A percentile compares a stretch with the other conserved stretches of the same genome.
Conservation (phyloP, 2,888 invertebrate species). For the Drosophila sordidapex region DNA sequence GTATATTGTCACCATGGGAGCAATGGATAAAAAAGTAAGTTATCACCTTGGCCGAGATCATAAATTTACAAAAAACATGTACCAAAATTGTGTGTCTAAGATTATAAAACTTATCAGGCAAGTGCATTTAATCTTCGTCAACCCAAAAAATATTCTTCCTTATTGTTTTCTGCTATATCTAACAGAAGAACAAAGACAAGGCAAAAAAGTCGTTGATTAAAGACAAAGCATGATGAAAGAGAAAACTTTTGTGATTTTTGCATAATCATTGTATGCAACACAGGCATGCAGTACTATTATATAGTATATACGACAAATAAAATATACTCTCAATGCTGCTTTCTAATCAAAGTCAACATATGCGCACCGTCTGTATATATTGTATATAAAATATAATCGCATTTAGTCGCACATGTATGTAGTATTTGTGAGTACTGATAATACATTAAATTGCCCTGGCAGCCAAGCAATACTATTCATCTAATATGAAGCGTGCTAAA, state of each 20-base stretch:
- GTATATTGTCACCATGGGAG: not conserved
- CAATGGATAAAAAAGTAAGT: not conserved
- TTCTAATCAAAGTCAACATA: conserved; percentile 40
- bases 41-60: not conserved
- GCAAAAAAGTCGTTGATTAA: conserved; percentile 5
- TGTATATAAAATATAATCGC: not conserved
- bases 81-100: not conserved
- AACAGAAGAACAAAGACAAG: conserved; percentile 11
- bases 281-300: not conserved
- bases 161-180: not conserved
- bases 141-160: not conserved
- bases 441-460: conserved; percentile 2
- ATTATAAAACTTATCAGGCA: not conserved
- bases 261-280: not conserved
- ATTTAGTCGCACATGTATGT: not conserved
- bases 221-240: conserved; percentile 16
- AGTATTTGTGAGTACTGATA: conserved; percentile 19
- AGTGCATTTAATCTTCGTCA: not conserved
- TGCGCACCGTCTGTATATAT: conserved; percentile 4
- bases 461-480: conserved; percentile 8
- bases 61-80: not conserved
- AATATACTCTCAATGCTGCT: conserved; percentile 7
- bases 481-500: conserved; percentile 9
- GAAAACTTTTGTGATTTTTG: not conserved
- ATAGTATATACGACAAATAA: not conserved